These are phyloP conservation scores for Amphiura filiformis DNA, from an alignment of 35 echinoderm and acorn worm genomes.

Conservation along the genomic window DNA sequence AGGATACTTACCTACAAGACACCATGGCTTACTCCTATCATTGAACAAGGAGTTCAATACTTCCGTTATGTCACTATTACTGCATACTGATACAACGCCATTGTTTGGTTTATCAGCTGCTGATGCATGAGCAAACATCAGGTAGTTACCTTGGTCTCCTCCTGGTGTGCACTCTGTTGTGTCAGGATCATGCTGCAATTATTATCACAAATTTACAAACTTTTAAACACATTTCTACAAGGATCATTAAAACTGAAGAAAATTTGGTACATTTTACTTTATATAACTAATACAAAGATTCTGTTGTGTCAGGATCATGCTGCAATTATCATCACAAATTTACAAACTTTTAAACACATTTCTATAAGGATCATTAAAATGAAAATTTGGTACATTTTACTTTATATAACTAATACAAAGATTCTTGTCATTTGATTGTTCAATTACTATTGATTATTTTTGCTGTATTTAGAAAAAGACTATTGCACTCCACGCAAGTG, in stretches of 20 bases:
- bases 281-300: too few species aligned
- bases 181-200: constrained; percentile 73
- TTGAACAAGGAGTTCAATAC: constrained; percentile 42
- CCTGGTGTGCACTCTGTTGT: constrained; percentile 51
- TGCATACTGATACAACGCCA: constrained; percentile 70
- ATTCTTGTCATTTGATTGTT: too few species aligned
- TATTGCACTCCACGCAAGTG: too few species aligned
- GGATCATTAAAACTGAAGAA: neutral
- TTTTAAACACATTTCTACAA: neutral
- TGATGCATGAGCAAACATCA: constrained; percentile 92
- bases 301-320: constrained; percentile 58
- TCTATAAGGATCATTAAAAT: neutral
- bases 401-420: too few species aligned
- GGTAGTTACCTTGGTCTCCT: constrained; percentile 60
- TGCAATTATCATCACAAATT: neutral
- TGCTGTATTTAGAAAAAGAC: too few species aligned
- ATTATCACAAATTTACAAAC: neutral
- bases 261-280: neutral
- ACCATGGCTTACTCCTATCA: constrained; percentile 35
- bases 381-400: neutral
- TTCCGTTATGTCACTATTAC: constrained; percentile 44
- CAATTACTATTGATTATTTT: too few species aligned
- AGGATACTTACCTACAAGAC: constrained; percentile 79
- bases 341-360: neutral
- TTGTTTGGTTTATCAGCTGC: constrained; percentile 64